phyloP scores from a whole-genome alignment of 2,888 invertebrate species.

The Drosophila colorata region DNA sequence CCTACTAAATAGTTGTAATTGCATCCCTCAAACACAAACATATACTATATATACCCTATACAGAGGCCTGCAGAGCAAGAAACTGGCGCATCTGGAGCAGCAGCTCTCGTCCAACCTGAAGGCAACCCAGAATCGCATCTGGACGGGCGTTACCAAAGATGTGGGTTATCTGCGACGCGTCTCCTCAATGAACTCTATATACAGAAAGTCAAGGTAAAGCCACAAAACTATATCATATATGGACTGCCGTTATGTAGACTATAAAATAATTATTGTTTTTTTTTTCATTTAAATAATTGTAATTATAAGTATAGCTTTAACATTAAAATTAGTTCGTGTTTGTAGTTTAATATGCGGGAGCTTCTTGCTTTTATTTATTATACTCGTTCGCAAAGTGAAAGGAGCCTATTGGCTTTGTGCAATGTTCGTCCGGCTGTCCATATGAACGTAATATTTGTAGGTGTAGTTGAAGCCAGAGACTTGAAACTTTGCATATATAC shows the following conservation, averaged over 20 bases:
- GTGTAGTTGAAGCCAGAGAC: too few relatives aligned
- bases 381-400: not conserved
- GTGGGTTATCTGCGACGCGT: constrained; percentile 90
- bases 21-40: constrained; percentile 13
- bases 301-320: not conserved
- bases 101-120: constrained; percentile 91
- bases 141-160: constrained; percentile 91
- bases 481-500: too few relatives aligned
- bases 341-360: not conserved
- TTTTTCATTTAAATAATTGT: not conserved
- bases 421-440: not conserved
- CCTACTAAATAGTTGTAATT: constrained; percentile 14
- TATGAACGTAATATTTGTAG: too few relatives aligned
- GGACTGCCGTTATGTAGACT: constrained; percentile 15
- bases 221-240: constrained; percentile 17
- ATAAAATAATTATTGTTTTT: not conserved
- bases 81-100: constrained; percentile 90
- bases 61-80: constrained; percentile 88
- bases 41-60: constrained; percentile 30
- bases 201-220: constrained; percentile 91
- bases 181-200: constrained; percentile 93
- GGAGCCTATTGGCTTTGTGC: not conserved
- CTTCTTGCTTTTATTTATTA: not conserved
- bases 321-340: not conserved
- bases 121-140: constrained; percentile 91